These are phyloP conservation scores for Agrochola lota DNA, from an alignment of 2,888 invertebrate genomes.

Conservation along the genomic window DNA sequence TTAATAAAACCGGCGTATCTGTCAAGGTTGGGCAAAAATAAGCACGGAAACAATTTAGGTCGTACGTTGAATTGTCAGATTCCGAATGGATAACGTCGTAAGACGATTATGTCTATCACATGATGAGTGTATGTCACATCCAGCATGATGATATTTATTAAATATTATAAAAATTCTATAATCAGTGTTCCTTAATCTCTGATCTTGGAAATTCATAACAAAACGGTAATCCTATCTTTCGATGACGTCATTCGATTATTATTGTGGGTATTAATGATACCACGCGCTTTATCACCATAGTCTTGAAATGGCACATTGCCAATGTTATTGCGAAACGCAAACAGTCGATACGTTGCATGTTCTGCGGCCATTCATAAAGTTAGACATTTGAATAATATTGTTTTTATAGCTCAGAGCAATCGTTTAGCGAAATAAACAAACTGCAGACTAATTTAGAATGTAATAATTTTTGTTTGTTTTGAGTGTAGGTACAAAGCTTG, in stretches of 20 bases:
- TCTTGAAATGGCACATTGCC: constrained; percentile 65
- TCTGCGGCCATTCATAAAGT: constrained; percentile 45
- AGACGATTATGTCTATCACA: constrained; percentile 44
- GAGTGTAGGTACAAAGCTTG: background rate
- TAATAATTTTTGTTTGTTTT: constrained; percentile 15
- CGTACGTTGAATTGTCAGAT: constrained; percentile 18
- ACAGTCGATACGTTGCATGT: constrained; percentile 36
- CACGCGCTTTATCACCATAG: constrained; percentile 46
- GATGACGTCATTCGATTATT: constrained; percentile 56
- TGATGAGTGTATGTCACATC: constrained; percentile 29
- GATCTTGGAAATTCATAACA: constrained; percentile 53
- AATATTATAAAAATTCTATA: constrained; percentile 25
- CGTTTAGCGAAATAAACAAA: constrained; percentile 37
- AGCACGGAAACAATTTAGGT: constrained; percentile 34
- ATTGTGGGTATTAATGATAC: constrained; percentile 47
- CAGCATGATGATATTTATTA: constrained; percentile 48
- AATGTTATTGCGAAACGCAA: constrained; percentile 60
- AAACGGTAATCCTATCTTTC: constrained; percentile 41
- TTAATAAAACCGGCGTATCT: constrained; percentile 11
- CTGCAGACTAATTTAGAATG: constrained; percentile 27
- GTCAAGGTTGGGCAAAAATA: constrained; percentile 50
- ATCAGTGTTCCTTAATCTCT: constrained; percentile 36
- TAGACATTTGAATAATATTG: constrained; percentile 56
- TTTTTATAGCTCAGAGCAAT: constrained; percentile 47
- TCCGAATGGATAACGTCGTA: constrained; percentile 23